phyloP scores from a whole-genome alignment of 2,797 vertebrate genomes.

The Arnoldichthys spilopterus region DNA sequence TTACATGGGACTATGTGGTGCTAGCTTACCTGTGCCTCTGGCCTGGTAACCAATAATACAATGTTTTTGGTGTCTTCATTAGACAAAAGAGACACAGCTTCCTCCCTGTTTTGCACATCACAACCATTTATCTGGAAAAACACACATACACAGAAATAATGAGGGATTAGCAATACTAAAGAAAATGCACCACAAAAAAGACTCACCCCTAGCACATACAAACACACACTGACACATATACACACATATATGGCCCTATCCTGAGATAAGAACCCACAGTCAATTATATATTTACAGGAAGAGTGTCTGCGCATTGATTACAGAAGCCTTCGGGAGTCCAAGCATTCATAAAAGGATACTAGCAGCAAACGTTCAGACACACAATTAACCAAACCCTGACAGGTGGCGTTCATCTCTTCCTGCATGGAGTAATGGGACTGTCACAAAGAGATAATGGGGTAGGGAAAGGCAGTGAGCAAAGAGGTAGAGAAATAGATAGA shows the following conservation, averaged over 20 bases:
- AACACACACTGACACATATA: conserved; percentile 7
- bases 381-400: conserved; percentile 97
- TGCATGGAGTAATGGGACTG: conserved; percentile 96
- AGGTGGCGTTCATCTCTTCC: conserved; percentile 98
- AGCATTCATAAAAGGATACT: conserved; percentile 83
- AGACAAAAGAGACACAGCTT: conserved; percentile 90
- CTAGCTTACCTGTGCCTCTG: conserved; percentile 87
- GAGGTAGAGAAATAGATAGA: background rate
- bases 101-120: conserved; percentile 90
- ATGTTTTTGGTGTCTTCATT: conserved; percentile 89
- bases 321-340: conserved; percentile 54
- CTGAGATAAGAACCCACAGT: conserved; percentile 72
- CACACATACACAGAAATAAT: conserved; percentile 39
- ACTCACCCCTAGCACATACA: conserved; percentile 17
- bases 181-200: conserved; percentile 44
- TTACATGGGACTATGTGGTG: background rate
- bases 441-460: conserved; percentile 95
- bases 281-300: conserved; percentile 82
- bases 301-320: conserved; percentile 50
- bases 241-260: conserved; percentile 30
- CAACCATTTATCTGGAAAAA: conserved; percentile 90
- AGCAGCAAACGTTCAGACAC: conserved; percentile 86
- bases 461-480: conserved; percentile 35
- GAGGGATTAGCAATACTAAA: conserved; percentile 20
- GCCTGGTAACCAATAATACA: conserved; percentile 89